Base-by-base conservation (phyloP, 2,888 invertebrate species). In the Eupithecia dodoneata region DNA sequence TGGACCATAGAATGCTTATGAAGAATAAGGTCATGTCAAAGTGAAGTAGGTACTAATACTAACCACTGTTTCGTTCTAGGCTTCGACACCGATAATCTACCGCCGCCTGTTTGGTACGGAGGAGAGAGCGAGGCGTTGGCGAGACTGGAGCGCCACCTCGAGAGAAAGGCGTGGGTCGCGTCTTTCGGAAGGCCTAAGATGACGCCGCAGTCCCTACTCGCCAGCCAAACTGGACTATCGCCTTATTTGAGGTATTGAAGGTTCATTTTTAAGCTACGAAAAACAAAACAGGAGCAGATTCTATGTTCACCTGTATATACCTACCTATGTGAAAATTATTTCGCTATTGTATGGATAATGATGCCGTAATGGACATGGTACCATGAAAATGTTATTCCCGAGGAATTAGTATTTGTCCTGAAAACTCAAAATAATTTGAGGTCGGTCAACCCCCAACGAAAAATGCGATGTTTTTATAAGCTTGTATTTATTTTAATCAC, bases 141-240 rank as follows among this genome's bases (percentile, higher is more conserved):
- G 13, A 94, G 98, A 71, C 92, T 98, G 76, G 97, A 98, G 85
- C 94, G 97, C 44, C 97, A 98, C 87, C 94, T 98, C 69, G 97
- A 98, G 88, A 94, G 97, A 67, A 97, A 98, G 91, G 98, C 98
- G 0, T 98, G 98, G 98, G 98, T 98, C 10, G 98, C 98, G n/a
- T 97, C 97, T 41, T 98, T 98, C 88, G 98, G 98, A 10, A 95
- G 97, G 71, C 98, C 98, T 0, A 98, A 98, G 93, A 98, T 98
- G 98, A 98, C 98, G 0, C 97, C 98, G 1, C 97, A 98, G 87
- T 98, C 98, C 0, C 91, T 98, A 65, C 92, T 98, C 59, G 97
- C 98, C 13, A 98, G 97, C 82, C 97, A 97, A 88, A 98, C 98
- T 7, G 98, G 98, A 10, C 93, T 98, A 42, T 98, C 98, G 69